A percentile compares a stretch with the other conserved stretches of the same genome.
phyloP scores from a whole-genome alignment of 2,113 vertebrate genomes.

The Gopherus flavomarginatus region DNA sequence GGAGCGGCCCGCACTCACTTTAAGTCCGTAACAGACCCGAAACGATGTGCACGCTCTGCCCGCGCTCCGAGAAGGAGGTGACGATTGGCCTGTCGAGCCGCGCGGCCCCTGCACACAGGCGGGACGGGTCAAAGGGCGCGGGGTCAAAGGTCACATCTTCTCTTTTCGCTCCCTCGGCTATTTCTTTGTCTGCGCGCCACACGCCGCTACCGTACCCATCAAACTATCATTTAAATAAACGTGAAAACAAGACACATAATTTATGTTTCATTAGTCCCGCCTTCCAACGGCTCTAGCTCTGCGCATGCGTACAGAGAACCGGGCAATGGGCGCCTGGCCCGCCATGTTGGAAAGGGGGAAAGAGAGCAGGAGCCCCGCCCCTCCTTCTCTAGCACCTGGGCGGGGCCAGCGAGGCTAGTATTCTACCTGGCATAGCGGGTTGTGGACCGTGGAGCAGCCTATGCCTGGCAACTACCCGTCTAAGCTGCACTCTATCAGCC shows the following conservation, averaged over 20 bases:
- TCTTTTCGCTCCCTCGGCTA: neutral
- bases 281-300: accelerated
- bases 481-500: too few relatives aligned
- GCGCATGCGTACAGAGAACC: neutral
- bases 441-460: too few relatives aligned
- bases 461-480: too few relatives aligned
- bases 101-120: neutral
- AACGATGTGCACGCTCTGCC: constrained; percentile 84
- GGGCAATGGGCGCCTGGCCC: accelerated
- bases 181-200: accelerated
- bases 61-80: constrained; percentile 31
- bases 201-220: accelerated
- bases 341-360: neutral
- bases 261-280: accelerated
- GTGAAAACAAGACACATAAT: accelerated
- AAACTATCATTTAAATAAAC: accelerated
- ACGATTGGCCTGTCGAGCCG: neutral
- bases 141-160: neutral
- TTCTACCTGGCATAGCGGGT: too few relatives aligned
- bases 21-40: constrained; percentile 88
- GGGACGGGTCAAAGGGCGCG: neutral
- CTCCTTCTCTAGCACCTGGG: neutral
- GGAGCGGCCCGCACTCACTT: constrained; percentile 78
- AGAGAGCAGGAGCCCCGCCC: neutral
- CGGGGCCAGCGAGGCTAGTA: too few relatives aligned